Percentiles rank a stretch among this genome's conserved stretches.
phyloP scores from a whole-genome alignment of 2,797 vertebrate genomes.

The Chrosomus eos region DNA sequence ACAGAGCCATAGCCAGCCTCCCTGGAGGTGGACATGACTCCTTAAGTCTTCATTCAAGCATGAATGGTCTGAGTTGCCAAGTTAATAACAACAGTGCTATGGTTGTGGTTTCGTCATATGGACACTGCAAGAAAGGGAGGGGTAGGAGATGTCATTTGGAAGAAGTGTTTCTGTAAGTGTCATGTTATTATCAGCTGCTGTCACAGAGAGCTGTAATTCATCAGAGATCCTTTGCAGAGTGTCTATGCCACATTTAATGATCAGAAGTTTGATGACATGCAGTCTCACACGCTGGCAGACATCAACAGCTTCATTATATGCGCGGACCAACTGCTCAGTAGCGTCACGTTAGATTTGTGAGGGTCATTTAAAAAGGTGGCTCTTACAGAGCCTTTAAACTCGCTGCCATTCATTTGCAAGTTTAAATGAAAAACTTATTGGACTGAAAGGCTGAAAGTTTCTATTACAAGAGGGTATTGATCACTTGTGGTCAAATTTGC shows the following conservation, averaged over 20 bases:
- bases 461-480: neutral
- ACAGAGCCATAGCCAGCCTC: slow-evolving; percentile 24
- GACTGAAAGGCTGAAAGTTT: neutral
- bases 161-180: slow-evolving; percentile 26
- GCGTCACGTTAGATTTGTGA: slow-evolving; percentile 9
- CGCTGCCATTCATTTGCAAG: neutral
- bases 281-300: slow-evolving; percentile 24
- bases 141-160: slow-evolving; percentile 27
- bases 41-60: slow-evolving; percentile 20
- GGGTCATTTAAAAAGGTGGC: neutral
- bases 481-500: neutral
- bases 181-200: slow-evolving; percentile 33
- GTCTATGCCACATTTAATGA: neutral
- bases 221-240: slow-evolving; percentile 36
- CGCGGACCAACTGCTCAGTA: neutral
- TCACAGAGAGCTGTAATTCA: slow-evolving; percentile 27
- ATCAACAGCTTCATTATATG: slow-evolving; percentile 26
- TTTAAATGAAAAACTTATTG: neutral
- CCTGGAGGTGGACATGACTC: neutral
- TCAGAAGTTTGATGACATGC: slow-evolving; percentile 33
- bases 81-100: slow-evolving; percentile 35
- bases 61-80: slow-evolving; percentile 20
- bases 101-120: slow-evolving; percentile 18
- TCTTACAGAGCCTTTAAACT: neutral
- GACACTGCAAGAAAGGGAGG: slow-evolving; percentile 5